phyloP scores from a whole-genome alignment of 1,140 invertebrate species.

The Lasaia peninsularis region DNA sequence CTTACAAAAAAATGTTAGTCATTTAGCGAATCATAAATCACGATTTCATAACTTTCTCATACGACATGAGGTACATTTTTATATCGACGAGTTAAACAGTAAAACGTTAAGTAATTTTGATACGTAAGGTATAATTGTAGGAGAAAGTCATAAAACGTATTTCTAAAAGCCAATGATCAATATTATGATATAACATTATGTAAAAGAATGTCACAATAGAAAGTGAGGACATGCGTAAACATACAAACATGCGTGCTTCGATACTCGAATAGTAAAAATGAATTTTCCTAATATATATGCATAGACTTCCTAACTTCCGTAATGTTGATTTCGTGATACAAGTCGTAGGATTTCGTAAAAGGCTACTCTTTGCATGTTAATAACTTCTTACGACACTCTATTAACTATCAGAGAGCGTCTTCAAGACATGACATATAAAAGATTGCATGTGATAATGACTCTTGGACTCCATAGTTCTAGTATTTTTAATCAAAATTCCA shows the following conservation, averaged over 20 bases:
- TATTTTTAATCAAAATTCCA: no score
- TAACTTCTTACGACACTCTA: background rate
- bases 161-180: constrained; percentile 5
- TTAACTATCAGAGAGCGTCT: background rate
- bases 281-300: background rate
- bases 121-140: constrained; percentile 4
- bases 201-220: constrained; percentile 5
- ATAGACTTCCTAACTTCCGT: constrained; percentile 5
- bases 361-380: background rate
- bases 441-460: no score
- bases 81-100: constrained; percentile 2
- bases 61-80: background rate
- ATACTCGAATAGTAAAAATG: background rate
- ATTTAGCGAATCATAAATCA: background rate
- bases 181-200: constrained; percentile 9
- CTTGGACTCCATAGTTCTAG: no score
- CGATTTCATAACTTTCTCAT: constrained; percentile 7
- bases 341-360: background rate
- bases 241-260: background rate
- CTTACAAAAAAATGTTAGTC: background rate
- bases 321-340: background rate
- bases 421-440: background rate
- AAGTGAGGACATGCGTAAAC: background rate
- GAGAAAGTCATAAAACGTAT: constrained; percentile 10
- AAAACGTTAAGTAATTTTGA: background rate